A percentile compares a stretch with the other conserved stretches of the same genome.
Conservation (phyloP, 2,888 invertebrate species). For the Eupithecia subfuscata region DNA sequence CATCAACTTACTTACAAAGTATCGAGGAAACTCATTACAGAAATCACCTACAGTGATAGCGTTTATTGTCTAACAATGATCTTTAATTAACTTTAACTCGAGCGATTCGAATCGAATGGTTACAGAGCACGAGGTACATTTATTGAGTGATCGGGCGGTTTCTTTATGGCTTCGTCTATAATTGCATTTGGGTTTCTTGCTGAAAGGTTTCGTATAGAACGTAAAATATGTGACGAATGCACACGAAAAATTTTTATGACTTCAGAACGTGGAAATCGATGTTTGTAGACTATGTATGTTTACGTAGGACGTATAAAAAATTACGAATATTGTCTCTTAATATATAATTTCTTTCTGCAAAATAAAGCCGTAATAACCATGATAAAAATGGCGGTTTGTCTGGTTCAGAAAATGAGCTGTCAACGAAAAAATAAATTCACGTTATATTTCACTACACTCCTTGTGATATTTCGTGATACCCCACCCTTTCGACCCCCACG, state of each 20-base stretch:
- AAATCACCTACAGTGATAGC: conserved; percentile 2
- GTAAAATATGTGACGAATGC: neutral
- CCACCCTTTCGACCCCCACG: too few relatives aligned
- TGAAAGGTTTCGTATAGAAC: neutral
- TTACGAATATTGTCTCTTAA: too few relatives aligned
- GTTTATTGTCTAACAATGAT: conserved; percentile 15
- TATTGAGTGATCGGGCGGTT: neutral
- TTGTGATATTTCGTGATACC: too few relatives aligned
- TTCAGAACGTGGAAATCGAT: neutral
- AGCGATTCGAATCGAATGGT: neutral
- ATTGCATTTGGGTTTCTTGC: conserved; percentile 5
- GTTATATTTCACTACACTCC: too few relatives aligned
- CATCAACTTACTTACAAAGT: neutral
- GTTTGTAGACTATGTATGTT: neutral
- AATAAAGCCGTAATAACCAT: too few relatives aligned
- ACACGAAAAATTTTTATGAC: neutral
- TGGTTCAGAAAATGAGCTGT: too few relatives aligned
- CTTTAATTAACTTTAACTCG: conserved; percentile 15
- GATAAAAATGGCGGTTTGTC: too few relatives aligned
- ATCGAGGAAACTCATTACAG: neutral
- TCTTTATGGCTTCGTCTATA: conserved; percentile 5
- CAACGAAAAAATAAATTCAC: too few relatives aligned
- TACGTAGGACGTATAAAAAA: too few relatives aligned
- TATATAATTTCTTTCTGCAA: too few relatives aligned
- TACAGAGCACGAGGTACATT: neutral